A percentile compares a stretch with the other conserved stretches of the same genome.
These are phyloP conservation scores for Dilophus febrilis DNA, from an alignment of 2,888 invertebrate species.

Conservation along the genomic window DNA sequence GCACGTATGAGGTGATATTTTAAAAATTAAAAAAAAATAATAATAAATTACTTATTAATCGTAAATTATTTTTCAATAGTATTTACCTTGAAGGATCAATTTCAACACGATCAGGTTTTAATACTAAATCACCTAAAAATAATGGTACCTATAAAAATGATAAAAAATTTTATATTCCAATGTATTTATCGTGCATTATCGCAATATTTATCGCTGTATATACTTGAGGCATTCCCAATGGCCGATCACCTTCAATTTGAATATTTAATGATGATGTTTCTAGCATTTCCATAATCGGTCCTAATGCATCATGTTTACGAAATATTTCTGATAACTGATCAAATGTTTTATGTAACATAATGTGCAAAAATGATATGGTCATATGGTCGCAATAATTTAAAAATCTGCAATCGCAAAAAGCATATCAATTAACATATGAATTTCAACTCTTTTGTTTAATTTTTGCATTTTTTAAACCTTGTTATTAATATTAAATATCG, in stretches of 20 bases:
- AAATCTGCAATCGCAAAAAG: conserved; percentile 33
- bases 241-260: conserved; percentile 33
- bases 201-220: not conserved
- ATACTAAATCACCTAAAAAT: conserved; percentile 40
- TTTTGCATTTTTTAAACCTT: conserved; percentile 40
- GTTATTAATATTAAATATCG: conserved; percentile 63
- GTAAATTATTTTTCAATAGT: conserved; percentile 11
- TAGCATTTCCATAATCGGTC: conserved; percentile 32
- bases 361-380: conserved; percentile 48
- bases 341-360: conserved; percentile 45
- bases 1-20: not conserved
- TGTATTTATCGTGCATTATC: not conserved
- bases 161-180: too few relatives aligned
- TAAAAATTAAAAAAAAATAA: too few relatives aligned
- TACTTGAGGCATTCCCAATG: conserved; percentile 30
- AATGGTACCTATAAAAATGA: conserved; percentile 18
- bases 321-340: conserved; percentile 38
- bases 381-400: conserved; percentile 55
- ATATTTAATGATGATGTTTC: conserved; percentile 30
- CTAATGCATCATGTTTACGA: conserved; percentile 34
- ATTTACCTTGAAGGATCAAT: conserved; percentile 28
- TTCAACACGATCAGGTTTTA: conserved; percentile 38
- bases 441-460: not conserved
- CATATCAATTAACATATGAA: not conserved
- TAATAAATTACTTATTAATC: not conserved